These are phyloP conservation scores for Pinna nobilis DNA, from an alignment of 1,140 invertebrate genomes.

Conservation along the genomic window DNA sequence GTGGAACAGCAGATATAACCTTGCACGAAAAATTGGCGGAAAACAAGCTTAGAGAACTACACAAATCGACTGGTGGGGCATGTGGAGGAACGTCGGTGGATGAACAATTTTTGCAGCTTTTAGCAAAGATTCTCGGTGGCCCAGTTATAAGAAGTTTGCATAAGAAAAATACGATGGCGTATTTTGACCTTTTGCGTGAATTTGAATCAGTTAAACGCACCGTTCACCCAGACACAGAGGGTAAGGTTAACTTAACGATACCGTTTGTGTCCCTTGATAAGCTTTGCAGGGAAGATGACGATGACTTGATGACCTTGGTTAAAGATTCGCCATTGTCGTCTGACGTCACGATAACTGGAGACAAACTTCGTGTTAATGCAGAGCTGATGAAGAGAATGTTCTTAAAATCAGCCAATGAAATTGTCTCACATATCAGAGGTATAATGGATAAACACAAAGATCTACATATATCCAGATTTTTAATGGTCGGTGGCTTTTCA, in stretches of 20 bases:
- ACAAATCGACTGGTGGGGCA: constrained; percentile 78
- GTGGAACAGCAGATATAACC: constrained; percentile 80
- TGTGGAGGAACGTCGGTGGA: constrained; percentile 73
- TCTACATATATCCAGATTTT: background rate
- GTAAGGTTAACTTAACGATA: constrained; percentile 25
- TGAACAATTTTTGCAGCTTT: background rate
- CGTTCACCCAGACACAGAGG: background rate
- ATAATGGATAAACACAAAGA: constrained; percentile 12
- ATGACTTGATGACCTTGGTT: constrained; percentile 9
- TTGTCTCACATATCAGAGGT: constrained; percentile 18
- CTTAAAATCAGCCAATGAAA: constrained; percentile 13
- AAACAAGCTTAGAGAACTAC: constrained; percentile 77
- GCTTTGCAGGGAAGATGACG: constrained; percentile 13
- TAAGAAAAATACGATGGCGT: background rate
- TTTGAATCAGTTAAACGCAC: constrained; percentile 18
- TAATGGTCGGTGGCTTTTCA: constrained; percentile 33
- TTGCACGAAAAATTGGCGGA: constrained; percentile 77
- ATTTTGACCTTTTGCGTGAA: constrained; percentile 16
- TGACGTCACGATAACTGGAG: constrained; percentile 2
- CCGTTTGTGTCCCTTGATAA: constrained; percentile 21
- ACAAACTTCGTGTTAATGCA: constrained; percentile 22
- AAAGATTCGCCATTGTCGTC: background rate
- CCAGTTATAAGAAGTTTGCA: background rate
- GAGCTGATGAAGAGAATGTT: constrained; percentile 22
- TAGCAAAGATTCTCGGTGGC: constrained; percentile 8